These are phyloP conservation scores for Lethrus apterus DNA, from an alignment of 1,140 invertebrate species.

Conservation along the genomic window DNA sequence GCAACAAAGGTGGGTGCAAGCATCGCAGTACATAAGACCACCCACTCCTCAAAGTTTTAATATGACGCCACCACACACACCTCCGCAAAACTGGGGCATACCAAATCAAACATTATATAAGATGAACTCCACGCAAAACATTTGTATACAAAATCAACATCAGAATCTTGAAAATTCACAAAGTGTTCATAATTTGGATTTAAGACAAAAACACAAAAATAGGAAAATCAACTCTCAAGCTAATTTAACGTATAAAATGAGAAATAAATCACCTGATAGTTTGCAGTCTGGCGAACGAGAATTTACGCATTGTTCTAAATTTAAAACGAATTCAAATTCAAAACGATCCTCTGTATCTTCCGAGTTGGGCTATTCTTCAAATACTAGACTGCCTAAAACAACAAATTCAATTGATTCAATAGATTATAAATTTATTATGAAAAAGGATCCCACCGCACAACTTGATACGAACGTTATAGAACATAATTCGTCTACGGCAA, in stretches of 20 bases:
- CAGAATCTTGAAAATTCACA: too few species aligned
- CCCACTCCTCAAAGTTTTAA: background rate
- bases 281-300: too few species aligned
- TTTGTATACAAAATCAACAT: constrained; percentile 3
- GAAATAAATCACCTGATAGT: constrained; percentile 9
- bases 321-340: background rate
- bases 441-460: background rate
- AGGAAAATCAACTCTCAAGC: constrained; percentile 10
- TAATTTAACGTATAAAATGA: background rate
- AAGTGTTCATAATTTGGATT: background rate
- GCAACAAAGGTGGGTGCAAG: constrained; percentile 5
- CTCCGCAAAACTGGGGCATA: constrained; percentile 1
- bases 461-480: background rate
- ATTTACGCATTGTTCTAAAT: too few species aligned
- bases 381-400: too few species aligned
- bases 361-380: background rate
- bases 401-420: background rate
- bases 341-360: background rate
- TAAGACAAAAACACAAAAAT: constrained; percentile 7
- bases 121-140: constrained; percentile 5
- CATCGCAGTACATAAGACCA: constrained; percentile 6
- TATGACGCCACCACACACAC: constrained; percentile 5
- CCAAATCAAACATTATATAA: constrained; percentile 11
- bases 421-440: background rate
- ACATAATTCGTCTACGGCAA: background rate